A percentile compares a stretch with the other conserved stretches of the same genome.
phyloP scores from a whole-genome alignment of 2,888 invertebrate species.

The Trichopria drosophilae region DNA sequence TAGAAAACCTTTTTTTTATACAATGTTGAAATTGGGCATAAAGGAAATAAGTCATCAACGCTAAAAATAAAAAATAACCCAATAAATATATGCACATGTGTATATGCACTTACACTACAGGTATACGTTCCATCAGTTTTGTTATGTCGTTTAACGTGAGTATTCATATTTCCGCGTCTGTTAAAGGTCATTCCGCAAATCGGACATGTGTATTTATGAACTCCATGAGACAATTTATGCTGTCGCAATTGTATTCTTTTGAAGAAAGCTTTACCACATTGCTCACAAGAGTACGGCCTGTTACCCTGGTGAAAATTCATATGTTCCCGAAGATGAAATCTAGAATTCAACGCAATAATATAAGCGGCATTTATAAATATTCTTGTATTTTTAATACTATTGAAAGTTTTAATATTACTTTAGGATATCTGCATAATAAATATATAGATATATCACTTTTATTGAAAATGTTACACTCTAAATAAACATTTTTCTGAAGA shows the following conservation, averaged over 20 bases:
- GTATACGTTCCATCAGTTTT: conserved; percentile 44
- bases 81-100: too few relatives aligned
- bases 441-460: too few relatives aligned
- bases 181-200: conserved; percentile 50
- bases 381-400: background rate
- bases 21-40: too few relatives aligned
- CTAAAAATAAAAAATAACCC: too few relatives aligned
- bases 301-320: conserved; percentile 57
- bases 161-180: conserved; percentile 52
- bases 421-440: too few relatives aligned
- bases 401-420: too few relatives aligned
- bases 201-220: conserved; percentile 46
- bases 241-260: conserved; percentile 53
- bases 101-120: conserved; percentile 44
- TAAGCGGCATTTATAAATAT: too few relatives aligned
- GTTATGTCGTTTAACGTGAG: conserved; percentile 50
- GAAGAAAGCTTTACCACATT: conserved; percentile 57
- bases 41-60: too few relatives aligned
- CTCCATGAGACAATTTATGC: conserved; percentile 48
- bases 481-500: too few relatives aligned
- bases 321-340: conserved; percentile 60
- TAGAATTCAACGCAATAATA: conserved; percentile 33
- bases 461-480: too few relatives aligned
- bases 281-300: conserved; percentile 54
- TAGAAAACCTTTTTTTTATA: too few relatives aligned